Percentiles rank a stretch among this genome's conserved stretches.
Conservation (phyloP, 2,888 invertebrate species). For the Epirrita christyi region DNA sequence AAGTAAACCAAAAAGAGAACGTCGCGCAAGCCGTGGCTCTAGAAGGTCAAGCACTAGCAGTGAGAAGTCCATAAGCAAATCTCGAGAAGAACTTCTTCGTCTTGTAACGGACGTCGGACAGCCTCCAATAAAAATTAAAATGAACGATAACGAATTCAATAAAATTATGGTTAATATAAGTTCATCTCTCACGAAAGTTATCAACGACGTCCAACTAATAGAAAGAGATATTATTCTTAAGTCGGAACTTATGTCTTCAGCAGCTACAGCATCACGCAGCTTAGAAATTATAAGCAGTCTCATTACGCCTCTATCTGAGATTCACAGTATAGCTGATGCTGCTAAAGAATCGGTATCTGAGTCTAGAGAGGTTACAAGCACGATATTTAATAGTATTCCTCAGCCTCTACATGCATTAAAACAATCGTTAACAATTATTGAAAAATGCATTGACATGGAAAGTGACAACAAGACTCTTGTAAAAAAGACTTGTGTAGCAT, state of each 20-base stretch:
- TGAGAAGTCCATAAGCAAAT: slow-evolving; percentile 75
- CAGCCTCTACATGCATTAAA: slow-evolving; percentile 86
- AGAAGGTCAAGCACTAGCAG: slow-evolving; percentile 74
- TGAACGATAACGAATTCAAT: slow-evolving; percentile 58
- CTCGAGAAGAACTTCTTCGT: slow-evolving; percentile 62
- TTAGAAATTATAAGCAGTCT: slow-evolving; percentile 87
- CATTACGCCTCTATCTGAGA: slow-evolving; percentile 86
- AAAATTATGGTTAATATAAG: slow-evolving; percentile 53
- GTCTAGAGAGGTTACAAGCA: slow-evolving; percentile 69
- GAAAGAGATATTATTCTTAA: slow-evolving; percentile 87
- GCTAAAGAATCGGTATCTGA: slow-evolving; percentile 73
- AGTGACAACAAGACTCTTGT: slow-evolving; percentile 88
- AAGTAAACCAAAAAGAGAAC: slow-evolving; percentile 58
- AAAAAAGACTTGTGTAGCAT: slow-evolving; percentile 87
- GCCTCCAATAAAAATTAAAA: slow-evolving; percentile 37
- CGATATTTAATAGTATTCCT: slow-evolving; percentile 83
- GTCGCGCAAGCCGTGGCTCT: slow-evolving; percentile 74
- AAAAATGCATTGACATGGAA: slow-evolving; percentile 88
- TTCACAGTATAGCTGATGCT: slow-evolving; percentile 85
- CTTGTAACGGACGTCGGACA: slow-evolving; percentile 31
- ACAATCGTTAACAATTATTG: slow-evolving; percentile 86
- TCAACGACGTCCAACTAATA: slow-evolving; percentile 84
- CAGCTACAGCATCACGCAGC: slow-evolving; percentile 87
- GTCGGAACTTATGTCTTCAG: slow-evolving; percentile 87
- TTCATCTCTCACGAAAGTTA: slow-evolving; percentile 72